phyloP scores from a whole-genome alignment of 1,140 invertebrate genomes.

The Euborellia annulipes region DNA sequence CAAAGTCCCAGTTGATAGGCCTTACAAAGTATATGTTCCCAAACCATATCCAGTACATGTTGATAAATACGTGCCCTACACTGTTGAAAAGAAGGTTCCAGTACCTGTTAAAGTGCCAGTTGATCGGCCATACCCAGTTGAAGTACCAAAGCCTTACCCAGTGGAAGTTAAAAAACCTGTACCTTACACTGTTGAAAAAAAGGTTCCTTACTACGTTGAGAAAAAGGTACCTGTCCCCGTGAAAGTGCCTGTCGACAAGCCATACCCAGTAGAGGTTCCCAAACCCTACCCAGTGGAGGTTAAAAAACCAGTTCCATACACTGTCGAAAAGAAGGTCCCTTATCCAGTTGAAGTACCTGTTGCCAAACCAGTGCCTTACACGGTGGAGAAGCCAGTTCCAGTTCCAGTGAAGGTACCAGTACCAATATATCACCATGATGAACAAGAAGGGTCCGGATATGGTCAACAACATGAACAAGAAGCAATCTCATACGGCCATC shows the following conservation, averaged over 20 bases:
- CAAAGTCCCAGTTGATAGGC: constrained; percentile 26
- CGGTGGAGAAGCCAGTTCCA: constrained; percentile 3
- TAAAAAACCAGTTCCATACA: neutral
- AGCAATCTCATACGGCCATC: no score
- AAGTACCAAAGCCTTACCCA: constrained; percentile 5
- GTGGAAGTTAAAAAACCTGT: constrained; percentile 6
- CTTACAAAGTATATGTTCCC: constrained; percentile 20
- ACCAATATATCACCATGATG: neutral
- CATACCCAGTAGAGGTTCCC: neutral
- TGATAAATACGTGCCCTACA: constrained; percentile 11
- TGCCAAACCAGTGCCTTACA: neutral
- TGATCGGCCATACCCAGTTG: constrained; percentile 7
- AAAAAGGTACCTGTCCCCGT: constrained; percentile 57
- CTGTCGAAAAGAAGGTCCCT: constrained; percentile 2
- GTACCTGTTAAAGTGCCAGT: constrained; percentile 12
- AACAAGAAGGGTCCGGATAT: neutral
- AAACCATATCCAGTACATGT: constrained; percentile 7
- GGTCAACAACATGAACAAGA: constrained; percentile 16
- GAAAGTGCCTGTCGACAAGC: constrained; percentile 37
- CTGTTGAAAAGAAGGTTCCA: constrained; percentile 14
- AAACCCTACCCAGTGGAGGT: constrained; percentile 4
- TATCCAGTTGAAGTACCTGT: constrained; percentile 2
- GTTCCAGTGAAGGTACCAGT: constrained; percentile 5
- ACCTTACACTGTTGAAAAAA: constrained; percentile 1
- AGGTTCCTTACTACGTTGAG: constrained; percentile 2